Evolutionary conservation across 2,888 invertebrate species (phyloP).

Genomic region (Drosophila greeni): DNA sequence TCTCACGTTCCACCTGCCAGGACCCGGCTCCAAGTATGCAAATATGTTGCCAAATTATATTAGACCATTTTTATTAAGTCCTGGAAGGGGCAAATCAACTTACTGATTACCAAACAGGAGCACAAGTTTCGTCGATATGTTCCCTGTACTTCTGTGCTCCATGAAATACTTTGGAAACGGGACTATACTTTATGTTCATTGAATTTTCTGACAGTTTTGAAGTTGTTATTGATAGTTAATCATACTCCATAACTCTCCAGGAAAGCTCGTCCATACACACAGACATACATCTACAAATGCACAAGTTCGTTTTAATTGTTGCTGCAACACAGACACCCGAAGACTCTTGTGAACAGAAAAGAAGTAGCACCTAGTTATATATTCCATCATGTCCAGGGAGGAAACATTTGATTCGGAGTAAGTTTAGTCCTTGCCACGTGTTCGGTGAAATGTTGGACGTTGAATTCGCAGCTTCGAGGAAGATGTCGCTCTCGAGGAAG

Average conservation of each 20-base stretch:
- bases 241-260: not conserved
- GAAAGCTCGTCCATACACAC: slow-evolving; percentile 7
- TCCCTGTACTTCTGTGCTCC: not conserved
- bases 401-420: slow-evolving; percentile 1
- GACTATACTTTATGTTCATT: not conserved
- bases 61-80: not conserved
- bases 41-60: slow-evolving; percentile 23
- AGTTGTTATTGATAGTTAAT: not conserved
- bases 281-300: not conserved
- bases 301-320: slow-evolving; percentile 8
- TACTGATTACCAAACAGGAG: slow-evolving; percentile 2
- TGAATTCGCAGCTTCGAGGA: not conserved
- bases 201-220: not conserved
- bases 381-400: not conserved
- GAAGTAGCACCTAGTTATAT: not conserved
- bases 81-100: not conserved
- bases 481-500: not conserved
- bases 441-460: not conserved
- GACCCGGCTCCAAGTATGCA: slow-evolving; percentile 10
- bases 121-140: not conserved
- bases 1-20: slow-evolving; percentile 13
- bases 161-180: not conserved
- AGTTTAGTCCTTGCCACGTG: not conserved
- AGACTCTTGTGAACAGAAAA: not conserved
- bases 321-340: slow-evolving; percentile 17